A percentile compares a stretch with the other conserved stretches of the same genome.
phyloP scores from a whole-genome alignment of 2,888 invertebrate species.

The Emmelina monodactyla region DNA sequence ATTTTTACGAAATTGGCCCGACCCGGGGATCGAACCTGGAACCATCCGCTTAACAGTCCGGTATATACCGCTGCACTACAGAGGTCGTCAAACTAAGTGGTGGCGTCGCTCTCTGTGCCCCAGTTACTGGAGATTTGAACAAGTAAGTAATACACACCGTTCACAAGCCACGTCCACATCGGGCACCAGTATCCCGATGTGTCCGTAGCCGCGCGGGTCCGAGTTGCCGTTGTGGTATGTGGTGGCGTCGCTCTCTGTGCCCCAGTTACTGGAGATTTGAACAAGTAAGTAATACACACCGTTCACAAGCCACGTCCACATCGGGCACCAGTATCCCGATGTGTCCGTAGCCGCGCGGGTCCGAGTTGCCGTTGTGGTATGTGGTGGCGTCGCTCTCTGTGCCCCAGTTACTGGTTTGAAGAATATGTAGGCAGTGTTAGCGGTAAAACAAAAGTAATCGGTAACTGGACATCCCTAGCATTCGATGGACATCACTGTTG shows the following conservation, averaged over 20 bases:
- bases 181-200: conserved; percentile 90
- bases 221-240: conserved; percentile 90
- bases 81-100: conserved; percentile 89
- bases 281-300: too few relatives aligned
- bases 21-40: too few relatives aligned
- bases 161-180: conserved; percentile 89
- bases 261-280: conserved; percentile 88
- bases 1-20: too few relatives aligned
- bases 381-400: conserved; percentile 82
- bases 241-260: conserved; percentile 84
- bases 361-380: conserved; percentile 91
- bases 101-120: conserved; percentile 89
- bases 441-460: too few relatives aligned
- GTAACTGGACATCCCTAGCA: too few relatives aligned
- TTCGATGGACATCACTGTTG: too few relatives aligned
- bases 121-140: conserved; percentile 95
- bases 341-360: conserved; percentile 91
- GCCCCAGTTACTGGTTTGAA: conserved; percentile 96
- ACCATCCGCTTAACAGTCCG: too few relatives aligned
- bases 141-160: conserved; percentile 45
- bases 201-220: conserved; percentile 90
- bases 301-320: conserved; percentile 85
- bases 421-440: too few relatives aligned
- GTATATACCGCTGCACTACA: too few relatives aligned
- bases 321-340: conserved; percentile 92